Evolutionary conservation across 2,888 invertebrate species (phyloP).

Genomic region (Agonopterix heracliana): DNA sequence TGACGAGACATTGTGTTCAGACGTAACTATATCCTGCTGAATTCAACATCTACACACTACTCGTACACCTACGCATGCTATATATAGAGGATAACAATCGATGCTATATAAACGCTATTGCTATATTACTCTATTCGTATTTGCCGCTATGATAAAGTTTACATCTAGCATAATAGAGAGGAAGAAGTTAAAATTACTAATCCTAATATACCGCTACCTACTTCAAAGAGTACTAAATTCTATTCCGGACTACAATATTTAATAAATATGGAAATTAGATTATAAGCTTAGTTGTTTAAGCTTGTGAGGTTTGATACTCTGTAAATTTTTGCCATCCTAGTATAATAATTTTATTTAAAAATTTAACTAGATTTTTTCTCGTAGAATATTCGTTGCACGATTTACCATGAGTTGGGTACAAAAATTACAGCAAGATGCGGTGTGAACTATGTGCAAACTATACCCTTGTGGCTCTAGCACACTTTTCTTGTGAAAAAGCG

Average conservation of each 20-base stretch:
- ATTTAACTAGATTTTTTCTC: slow-evolving; percentile 14
- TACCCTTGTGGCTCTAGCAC: slow-evolving; percentile 29
- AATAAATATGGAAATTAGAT: slow-evolving; percentile 54
- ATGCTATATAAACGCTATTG: slow-evolving; percentile 26
- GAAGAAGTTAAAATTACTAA: slow-evolving; percentile 36
- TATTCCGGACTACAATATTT: slow-evolving; percentile 44
- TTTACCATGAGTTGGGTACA: slow-evolving; percentile 23
- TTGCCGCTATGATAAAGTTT: slow-evolving; percentile 37
- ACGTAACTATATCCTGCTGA: slow-evolving; percentile 51
- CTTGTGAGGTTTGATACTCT: background rate
- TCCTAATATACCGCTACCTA: slow-evolving; percentile 39
- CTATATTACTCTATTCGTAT: slow-evolving; percentile 20
- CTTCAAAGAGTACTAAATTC: slow-evolving; percentile 21
- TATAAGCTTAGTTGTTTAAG: slow-evolving; percentile 34
- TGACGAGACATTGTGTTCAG: slow-evolving; percentile 36
- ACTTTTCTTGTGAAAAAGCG: slow-evolving; percentile 25
- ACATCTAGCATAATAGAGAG: slow-evolving; percentile 30
- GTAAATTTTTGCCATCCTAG: background rate
- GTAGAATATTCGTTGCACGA: slow-evolving; percentile 20
- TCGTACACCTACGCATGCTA: slow-evolving; percentile 42
- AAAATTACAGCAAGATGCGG: slow-evolving; percentile 31
- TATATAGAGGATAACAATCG: slow-evolving; percentile 29
- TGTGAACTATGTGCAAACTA: slow-evolving; percentile 47
- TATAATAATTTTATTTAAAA: slow-evolving; percentile 10
- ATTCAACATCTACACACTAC: slow-evolving; percentile 54